Evolutionary conservation across 2,113 vertebrate species (phyloP).

Genomic region (Monopterus albus): DNA sequence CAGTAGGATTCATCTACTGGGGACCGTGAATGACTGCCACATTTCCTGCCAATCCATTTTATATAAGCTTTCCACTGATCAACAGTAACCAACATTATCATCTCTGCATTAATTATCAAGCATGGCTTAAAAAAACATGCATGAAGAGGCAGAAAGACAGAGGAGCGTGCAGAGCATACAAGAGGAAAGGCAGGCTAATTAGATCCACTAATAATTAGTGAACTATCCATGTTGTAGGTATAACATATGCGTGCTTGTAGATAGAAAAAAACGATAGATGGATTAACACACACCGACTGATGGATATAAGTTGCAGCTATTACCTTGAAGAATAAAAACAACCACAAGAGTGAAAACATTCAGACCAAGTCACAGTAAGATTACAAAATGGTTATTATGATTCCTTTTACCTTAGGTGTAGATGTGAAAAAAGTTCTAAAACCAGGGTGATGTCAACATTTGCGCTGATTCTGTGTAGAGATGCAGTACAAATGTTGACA

Average conservation of each 20-base stretch:
- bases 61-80: neutral
- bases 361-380: neutral
- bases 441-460: slow-evolving; percentile 19
- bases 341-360: slow-evolving; percentile 7
- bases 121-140: too few species aligned
- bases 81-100: neutral
- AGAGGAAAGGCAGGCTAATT: neutral
- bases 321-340: slow-evolving; percentile 26
- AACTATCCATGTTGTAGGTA: slow-evolving; percentile 17
- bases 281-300: slow-evolving; percentile 5
- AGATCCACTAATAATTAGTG: slow-evolving; percentile 11
- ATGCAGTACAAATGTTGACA: too few species aligned
- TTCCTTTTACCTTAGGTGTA: slow-evolving; percentile 10
- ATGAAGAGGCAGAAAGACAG: neutral
- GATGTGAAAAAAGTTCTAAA: slow-evolving; percentile 32
- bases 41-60: neutral
- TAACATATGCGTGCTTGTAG: too few species aligned
- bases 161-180: neutral
- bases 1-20: too few species aligned
- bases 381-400: neutral
- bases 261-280: too few species aligned
- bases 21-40: neutral
- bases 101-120: too few species aligned
- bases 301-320: slow-evolving; percentile 17
- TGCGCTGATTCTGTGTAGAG: too few species aligned